Percentiles rank a stretch among this genome's conserved stretches.
Conservation (phyloP, 2,797 vertebrate genomes). For the Fundulus diaphanus region DNA sequence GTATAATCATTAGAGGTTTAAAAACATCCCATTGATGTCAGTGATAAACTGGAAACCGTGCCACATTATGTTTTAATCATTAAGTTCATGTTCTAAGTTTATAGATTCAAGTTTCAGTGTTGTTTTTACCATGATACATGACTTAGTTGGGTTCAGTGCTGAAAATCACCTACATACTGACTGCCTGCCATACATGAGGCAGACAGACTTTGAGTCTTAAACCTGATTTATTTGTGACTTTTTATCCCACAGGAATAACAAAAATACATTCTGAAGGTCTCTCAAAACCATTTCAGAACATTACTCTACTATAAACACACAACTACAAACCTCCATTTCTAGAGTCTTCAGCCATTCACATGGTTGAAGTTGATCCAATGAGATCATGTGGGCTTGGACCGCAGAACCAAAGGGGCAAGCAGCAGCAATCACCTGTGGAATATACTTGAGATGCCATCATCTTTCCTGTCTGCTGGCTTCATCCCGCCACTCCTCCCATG, state of each 20-base stretch:
- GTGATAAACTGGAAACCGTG: conserved; percentile 13
- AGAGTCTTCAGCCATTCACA: too few relatives aligned
- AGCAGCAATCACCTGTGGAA: too few relatives aligned
- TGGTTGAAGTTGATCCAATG: too few relatives aligned
- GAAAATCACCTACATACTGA: not conserved
- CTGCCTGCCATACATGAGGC: not conserved
- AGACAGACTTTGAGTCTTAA: too few relatives aligned
- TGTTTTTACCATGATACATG: not conserved
- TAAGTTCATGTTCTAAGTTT: not conserved
- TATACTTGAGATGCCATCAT: too few relatives aligned
- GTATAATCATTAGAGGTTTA: conserved; percentile 8
- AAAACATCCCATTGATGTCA: conserved; percentile 1
- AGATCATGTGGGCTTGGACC: too few relatives aligned
- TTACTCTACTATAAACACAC: not conserved
- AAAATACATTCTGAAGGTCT: not conserved
- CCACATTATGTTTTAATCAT: not conserved
- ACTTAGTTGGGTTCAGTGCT: not conserved
- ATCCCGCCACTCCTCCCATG: too few relatives aligned
- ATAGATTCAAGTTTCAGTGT: not conserved
- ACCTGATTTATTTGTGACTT: not conserved
- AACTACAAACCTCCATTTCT: not conserved
- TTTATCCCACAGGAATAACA: not conserved
- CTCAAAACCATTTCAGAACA: not conserved
- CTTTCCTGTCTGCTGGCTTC: too few relatives aligned
- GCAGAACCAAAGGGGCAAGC: too few relatives aligned